These are phyloP conservation scores for Ichneumoninae sp. DNA, from an alignment of 2,888 invertebrate species.

Conservation along the genomic window DNA sequence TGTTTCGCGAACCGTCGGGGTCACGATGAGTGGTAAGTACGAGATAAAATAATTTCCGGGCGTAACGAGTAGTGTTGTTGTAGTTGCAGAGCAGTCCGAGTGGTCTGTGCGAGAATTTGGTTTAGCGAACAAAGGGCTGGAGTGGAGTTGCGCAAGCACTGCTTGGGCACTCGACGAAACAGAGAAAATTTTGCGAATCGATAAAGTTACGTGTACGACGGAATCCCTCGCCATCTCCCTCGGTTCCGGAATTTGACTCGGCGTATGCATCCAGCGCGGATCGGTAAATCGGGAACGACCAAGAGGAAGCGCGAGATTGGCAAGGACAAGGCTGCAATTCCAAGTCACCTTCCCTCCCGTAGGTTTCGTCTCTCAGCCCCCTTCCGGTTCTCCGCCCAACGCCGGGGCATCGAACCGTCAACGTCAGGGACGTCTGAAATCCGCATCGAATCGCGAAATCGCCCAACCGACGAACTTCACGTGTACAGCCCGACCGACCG, in stretches of 20 bases:
- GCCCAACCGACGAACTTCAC: conserved; percentile 12
- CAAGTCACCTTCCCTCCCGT: not conserved
- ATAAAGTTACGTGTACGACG: conserved; percentile 1
- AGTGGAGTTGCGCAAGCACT: not conserved
- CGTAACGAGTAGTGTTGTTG: not conserved
- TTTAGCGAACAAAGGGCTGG: not conserved
- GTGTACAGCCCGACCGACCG: conserved; percentile 12
- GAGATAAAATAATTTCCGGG: conserved; percentile 7
- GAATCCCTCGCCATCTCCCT: not conserved
- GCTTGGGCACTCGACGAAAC: not conserved
- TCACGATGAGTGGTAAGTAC: conserved; percentile 30
- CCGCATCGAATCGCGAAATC: conserved; percentile 44
- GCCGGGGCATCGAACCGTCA: conserved; percentile 49
- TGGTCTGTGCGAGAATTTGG: not conserved
- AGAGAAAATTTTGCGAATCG: conserved; percentile 23
- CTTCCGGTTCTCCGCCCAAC: not conserved
- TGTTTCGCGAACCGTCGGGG: conserved; percentile 34
- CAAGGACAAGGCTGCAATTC: conserved; percentile 10
- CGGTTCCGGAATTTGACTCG: conserved; percentile 13
- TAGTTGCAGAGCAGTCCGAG: not conserved
- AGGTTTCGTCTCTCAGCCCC: not conserved
- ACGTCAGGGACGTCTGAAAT: conserved; percentile 51
- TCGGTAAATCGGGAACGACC: conserved; percentile 31
- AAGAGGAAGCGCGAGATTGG: not conserved
- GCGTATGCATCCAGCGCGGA: not conserved